phyloP scores from a whole-genome alignment of 2,113 vertebrate genomes.

The Panthera tigris region DNA sequence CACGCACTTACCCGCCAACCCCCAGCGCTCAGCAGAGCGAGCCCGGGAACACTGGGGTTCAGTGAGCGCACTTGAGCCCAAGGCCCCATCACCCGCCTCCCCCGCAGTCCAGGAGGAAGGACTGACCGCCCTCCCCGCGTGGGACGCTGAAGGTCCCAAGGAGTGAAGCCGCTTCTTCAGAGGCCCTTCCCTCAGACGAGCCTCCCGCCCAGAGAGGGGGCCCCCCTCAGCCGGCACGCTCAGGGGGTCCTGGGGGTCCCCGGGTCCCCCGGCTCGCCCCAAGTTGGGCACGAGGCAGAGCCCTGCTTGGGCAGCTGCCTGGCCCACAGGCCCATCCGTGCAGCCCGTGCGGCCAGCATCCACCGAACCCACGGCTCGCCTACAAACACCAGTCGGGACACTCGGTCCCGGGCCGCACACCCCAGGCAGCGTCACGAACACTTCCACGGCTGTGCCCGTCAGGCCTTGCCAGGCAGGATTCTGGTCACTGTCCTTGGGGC shows the following conservation, averaged over 20 bases:
- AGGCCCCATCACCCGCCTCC: not conserved
- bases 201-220: not conserved
- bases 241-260: not conserved
- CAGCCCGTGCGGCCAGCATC: not conserved
- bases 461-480: not conserved
- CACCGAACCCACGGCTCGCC: not conserved
- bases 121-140: not conserved
- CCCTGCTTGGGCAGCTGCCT: no score
- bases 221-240: not conserved
- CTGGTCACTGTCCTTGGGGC: rapidly evolving
- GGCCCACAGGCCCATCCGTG: not conserved
- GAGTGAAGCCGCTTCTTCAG: no score
- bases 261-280: not conserved
- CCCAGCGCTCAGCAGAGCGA: not conserved
- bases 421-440: not conserved
- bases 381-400: not conserved
- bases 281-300: not conserved
- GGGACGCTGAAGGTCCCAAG: not conserved
- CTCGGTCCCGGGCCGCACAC: rapidly evolving
- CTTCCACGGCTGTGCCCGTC: not conserved
- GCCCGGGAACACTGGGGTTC: not conserved
- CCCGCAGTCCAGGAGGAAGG: not conserved
- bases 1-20: not conserved
- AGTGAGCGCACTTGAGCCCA: not conserved
- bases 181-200: no score